phyloP scores from a whole-genome alignment of 2,797 vertebrate species.

The Champsocephalus esox region DNA sequence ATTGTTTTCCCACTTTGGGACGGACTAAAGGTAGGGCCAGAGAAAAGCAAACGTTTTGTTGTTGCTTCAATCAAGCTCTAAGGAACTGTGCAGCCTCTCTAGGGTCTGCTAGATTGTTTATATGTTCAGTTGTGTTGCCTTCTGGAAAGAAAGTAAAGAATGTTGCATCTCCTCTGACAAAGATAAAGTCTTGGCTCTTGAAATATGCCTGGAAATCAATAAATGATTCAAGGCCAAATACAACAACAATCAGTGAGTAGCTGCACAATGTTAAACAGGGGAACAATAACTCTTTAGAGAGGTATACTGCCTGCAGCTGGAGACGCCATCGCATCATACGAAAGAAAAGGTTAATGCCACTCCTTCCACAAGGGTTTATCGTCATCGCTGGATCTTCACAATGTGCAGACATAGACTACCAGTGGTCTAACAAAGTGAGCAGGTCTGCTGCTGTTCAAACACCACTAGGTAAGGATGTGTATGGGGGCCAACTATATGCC shows the following conservation, averaged over 20 bases:
- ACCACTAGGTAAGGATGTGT: slow-evolving; percentile 8
- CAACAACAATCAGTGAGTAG: slow-evolving; percentile 21
- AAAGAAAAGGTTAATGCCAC: slow-evolving; percentile 18
- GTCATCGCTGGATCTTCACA: slow-evolving; percentile 11
- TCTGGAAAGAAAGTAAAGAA: slow-evolving; percentile 11
- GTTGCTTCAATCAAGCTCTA: not conserved
- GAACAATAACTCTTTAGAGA: slow-evolving; percentile 18
- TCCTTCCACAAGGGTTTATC: not conserved
- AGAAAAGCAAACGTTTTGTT: not conserved
- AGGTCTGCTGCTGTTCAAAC: not conserved
- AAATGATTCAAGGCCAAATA: slow-evolving; percentile 44
- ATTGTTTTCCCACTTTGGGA: not conserved
- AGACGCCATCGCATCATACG: not conserved
- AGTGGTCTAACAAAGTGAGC: slow-evolving; percentile 2
- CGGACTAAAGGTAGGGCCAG: not conserved
- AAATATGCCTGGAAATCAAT: slow-evolving; percentile 54
- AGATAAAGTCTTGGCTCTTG: slow-evolving; percentile 35
- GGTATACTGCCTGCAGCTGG: slow-evolving; percentile 15
- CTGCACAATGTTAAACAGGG: slow-evolving; percentile 20
- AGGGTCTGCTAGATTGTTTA: not conserved
- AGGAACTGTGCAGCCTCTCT: not conserved
- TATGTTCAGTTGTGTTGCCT: slow-evolving; percentile 10
- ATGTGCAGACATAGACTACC: slow-evolving; percentile 12
- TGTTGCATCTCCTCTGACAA: slow-evolving; percentile 38
- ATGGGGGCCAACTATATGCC: not conserved